Evolutionary conservation across 2,888 invertebrate species (phyloP).

Genomic region (Chironomus tentans): DNA sequence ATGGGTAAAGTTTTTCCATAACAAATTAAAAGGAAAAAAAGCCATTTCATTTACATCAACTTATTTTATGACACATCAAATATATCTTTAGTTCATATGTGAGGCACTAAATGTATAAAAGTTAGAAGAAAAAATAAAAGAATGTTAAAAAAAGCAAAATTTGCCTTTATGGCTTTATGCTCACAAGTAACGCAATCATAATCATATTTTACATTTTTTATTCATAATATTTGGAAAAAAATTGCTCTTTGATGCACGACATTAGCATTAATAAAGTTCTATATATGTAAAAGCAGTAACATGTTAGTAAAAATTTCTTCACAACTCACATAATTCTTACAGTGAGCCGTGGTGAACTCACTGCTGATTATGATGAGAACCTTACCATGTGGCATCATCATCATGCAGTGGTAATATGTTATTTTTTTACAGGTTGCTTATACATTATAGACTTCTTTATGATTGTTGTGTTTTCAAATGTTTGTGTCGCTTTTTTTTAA

Average conservation of each 20-base stretch:
- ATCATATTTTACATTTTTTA: constrained; percentile 25
- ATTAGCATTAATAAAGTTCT: background rate
- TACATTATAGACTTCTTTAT: background rate
- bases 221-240: constrained; percentile 1
- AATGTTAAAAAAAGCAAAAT: too few relatives aligned
- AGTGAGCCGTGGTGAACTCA: background rate
- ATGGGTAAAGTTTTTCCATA: too few relatives aligned
- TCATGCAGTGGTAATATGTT: constrained; percentile 10
- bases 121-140: too few relatives aligned
- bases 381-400: background rate
- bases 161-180: background rate
- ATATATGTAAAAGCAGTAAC: background rate
- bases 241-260: background rate
- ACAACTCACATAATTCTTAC: constrained; percentile 19
- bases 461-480: constrained; percentile 6
- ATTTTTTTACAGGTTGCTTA: constrained; percentile 13
- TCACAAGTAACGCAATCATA: constrained; percentile 18
- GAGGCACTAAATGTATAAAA: too few relatives aligned
- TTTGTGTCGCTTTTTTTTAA: constrained; percentile 8
- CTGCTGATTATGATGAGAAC: constrained; percentile 10
- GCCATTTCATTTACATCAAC: too few relatives aligned
- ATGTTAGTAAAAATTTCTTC: background rate
- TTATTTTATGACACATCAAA: too few relatives aligned
- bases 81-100: too few relatives aligned
- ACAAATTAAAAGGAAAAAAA: too few relatives aligned